Evolutionary conservation across 2,113 vertebrate species (phyloP), one percentile per base, ranked within the genome.

Genomic region (Micromys minutus): DNA sequence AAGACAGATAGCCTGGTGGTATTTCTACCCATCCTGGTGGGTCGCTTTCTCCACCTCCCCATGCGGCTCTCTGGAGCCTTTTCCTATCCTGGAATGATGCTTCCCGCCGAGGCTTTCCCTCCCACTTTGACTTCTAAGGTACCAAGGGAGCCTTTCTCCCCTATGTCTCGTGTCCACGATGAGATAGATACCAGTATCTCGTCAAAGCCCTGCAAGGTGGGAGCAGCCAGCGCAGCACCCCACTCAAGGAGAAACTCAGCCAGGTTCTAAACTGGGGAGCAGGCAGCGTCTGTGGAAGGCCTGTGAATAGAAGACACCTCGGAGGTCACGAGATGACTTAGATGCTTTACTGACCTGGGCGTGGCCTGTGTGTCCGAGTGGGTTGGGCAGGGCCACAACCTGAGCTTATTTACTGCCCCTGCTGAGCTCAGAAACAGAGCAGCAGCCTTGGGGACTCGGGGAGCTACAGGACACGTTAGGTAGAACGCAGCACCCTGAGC

Each of bases 31-130:
- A 21, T 90, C 90, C 87, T 45, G 55, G 52, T 83, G 36, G 96
- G 83, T 63, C 47, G 90, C 93, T 94, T 95, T 94, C 85, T 90
- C 94, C 87, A 9, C 31, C 94, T 94, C 87, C 86, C 94, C 87
- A 39, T 31, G 36, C 77, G 83, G 8, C 47, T 81, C 74, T 67
- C 93, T 76, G 65, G 92, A 87, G 59, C 74, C 75, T 92, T 15
- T 61, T 94, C 7, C 72, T 47, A 34, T 10, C n/a, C 91, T 84
- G n/a, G 80, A 76, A 91, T 50, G 89, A 24, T 57, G 47, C 93
- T 63, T 7, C 55, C 47, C 4, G 50, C 59, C 75, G 16, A 17
- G 5, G 42, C 29, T 75, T 36, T 80, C 75, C 69, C 88, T 85
- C 50, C 6, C 8, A 45, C 9, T 3, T 22, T 36, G 34, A 22